Conservation (phyloP, 2,113 vertebrate species). For the Myiopsitta monachus region DNA sequence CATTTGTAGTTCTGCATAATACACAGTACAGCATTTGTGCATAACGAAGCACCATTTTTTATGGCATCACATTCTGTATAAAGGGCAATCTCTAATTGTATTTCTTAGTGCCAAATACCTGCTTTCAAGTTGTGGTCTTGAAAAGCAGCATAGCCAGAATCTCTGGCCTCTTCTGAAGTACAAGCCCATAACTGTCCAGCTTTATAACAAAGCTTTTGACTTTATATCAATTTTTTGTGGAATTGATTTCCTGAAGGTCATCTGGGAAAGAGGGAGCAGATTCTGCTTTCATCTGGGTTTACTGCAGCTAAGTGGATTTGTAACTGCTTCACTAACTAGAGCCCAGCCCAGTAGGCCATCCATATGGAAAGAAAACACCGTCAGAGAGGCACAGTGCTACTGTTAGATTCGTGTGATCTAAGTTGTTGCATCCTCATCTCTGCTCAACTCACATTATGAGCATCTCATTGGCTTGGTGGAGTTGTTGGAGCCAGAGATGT, state of each 20-base stretch:
- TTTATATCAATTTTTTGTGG: not conserved
- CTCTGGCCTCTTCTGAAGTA: not conserved
- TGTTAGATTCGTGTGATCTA: not conserved
- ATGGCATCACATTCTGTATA: not conserved
- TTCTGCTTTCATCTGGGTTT: not conserved
- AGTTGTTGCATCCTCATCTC: not conserved
- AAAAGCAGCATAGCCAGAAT: not conserved
- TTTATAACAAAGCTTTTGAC: not conserved
- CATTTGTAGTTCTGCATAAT: not conserved
- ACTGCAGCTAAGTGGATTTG: not conserved
- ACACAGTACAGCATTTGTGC: not conserved
- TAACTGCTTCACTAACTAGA: not conserved
- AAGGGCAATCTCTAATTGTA: not conserved
- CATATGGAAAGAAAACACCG: fast-evolving
- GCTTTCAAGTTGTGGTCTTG: not conserved
- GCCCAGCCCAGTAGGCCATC: not conserved
- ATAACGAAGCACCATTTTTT: not conserved
- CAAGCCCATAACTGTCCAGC: not conserved
- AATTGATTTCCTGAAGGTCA: not conserved
- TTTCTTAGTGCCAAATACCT: not conserved
- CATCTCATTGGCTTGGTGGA: not conserved
- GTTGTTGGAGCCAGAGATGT: not conserved
- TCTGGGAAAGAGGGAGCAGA: not conserved
- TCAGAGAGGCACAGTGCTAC: not conserved
- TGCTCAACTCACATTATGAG: not conserved